Conservation (phyloP, 2,113 vertebrate genomes). For the Glaucidium brasilianum region DNA sequence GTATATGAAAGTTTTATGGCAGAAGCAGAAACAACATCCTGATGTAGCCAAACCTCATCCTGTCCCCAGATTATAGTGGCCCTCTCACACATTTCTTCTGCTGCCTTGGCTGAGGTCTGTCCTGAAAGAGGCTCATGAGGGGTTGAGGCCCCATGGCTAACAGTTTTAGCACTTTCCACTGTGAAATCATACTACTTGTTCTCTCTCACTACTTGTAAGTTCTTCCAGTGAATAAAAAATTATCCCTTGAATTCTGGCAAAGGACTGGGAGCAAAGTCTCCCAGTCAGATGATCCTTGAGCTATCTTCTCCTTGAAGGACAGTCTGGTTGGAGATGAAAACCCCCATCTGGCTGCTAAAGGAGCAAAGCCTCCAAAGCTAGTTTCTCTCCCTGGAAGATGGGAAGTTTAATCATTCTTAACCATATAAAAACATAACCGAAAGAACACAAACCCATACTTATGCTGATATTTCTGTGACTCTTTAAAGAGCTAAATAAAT, state of each 20-base stretch:
- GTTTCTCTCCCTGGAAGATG: background rate
- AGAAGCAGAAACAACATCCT: background rate
- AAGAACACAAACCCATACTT: background rate
- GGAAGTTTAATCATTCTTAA: background rate
- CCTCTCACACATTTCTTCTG: background rate
- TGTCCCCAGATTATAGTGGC: background rate
- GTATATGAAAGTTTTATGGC: background rate
- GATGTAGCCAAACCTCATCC: background rate
- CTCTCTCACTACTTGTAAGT: background rate
- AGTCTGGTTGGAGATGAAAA: background rate
- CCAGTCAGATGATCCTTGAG: background rate
- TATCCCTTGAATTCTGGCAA: background rate
- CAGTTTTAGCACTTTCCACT: background rate
- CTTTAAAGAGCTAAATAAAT: background rate
- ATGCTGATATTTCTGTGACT: background rate
- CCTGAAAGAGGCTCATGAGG: background rate
- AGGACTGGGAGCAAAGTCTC: background rate
- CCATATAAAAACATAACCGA: background rate
- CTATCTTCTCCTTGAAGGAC: background rate
- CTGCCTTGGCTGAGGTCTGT: background rate
- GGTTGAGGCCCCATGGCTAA: background rate
- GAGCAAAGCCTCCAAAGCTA: background rate
- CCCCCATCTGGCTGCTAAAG: background rate
- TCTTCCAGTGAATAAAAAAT: background rate
- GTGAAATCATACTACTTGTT: accelerated